These are phyloP conservation scores for Heliconius melpomene DNA, from an alignment of 1,140 invertebrate species.

Conservation along the genomic window DNA sequence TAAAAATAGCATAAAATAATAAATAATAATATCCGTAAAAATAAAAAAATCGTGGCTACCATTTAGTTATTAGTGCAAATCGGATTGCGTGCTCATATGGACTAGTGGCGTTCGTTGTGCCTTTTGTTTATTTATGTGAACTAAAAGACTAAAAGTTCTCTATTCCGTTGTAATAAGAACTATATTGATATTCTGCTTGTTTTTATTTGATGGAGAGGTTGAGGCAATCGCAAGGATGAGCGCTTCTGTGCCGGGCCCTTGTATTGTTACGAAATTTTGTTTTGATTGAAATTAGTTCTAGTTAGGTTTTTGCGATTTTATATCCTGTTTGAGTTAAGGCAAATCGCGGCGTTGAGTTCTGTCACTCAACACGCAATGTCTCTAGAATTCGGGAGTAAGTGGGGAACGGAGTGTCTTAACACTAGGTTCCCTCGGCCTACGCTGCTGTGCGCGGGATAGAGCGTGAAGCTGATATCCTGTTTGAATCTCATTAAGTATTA, in stretches of 20 bases:
- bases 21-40: not conserved
- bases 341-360: too few species aligned
- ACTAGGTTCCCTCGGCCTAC: too few species aligned
- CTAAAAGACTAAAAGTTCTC: not conserved
- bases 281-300: not conserved
- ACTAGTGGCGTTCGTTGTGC: conserved; percentile 28
- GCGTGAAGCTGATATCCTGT: too few species aligned
- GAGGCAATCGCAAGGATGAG: conserved; percentile 32
- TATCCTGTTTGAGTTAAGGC: too few species aligned
- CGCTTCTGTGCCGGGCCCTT: conserved; percentile 32
- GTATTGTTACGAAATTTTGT: conserved; percentile 26
- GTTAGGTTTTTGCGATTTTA: not conserved
- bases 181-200: not conserved
- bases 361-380: too few species aligned
- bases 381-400: too few species aligned
- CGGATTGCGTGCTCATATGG: conserved; percentile 51
- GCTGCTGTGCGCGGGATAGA: too few species aligned
- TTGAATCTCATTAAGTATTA: too few species aligned
- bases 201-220: conserved; percentile 5
- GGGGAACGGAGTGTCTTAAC: too few species aligned
- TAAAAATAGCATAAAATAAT: not conserved
- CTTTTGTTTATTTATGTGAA: conserved; percentile 31
- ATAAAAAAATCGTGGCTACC: conserved; percentile 38
- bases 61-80: conserved; percentile 60
- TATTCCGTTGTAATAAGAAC: conserved; percentile 20